A percentile compares a stretch with the other conserved stretches of the same genome.
phyloP scores from a whole-genome alignment of 2,797 vertebrate species.

The Ciconia nigra region DNA sequence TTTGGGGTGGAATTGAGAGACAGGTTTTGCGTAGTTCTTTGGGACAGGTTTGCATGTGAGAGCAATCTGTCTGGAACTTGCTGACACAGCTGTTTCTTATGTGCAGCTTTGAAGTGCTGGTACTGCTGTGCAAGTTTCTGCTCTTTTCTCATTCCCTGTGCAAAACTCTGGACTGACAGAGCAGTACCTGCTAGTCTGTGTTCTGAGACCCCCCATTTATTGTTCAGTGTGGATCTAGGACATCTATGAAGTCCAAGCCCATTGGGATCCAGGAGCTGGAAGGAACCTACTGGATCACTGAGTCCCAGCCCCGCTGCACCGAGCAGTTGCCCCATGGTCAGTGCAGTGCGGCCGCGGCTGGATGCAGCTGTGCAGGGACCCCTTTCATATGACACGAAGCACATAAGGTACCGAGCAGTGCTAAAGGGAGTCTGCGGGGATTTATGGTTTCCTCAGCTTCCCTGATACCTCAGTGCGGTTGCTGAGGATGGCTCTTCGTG shows the following conservation, averaged over 20 bases:
- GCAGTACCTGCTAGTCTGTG: neutral
- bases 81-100: neutral
- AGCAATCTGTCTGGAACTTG: conserved; percentile 11
- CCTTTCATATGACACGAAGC: fast-evolving
- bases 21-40: conserved; percentile 1
- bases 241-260: fast-evolving
- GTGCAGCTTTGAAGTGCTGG: neutral
- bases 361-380: neutral
- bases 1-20: conserved; percentile 23
- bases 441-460: neutral
- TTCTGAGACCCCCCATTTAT: neutral
- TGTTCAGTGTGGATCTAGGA: neutral
- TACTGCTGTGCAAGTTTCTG: neutral
- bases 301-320: fast-evolving
- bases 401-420: fast-evolving
- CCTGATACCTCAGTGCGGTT: neutral
- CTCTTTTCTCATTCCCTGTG: neutral
- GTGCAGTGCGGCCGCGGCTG: fast-evolving
- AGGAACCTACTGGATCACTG: fast-evolving
- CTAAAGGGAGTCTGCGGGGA: neutral
- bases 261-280: fast-evolving
- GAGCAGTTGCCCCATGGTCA: fast-evolving
- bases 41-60: conserved; percentile 37
- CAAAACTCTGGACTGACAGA: neutral
- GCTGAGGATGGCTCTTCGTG: neutral